Evolutionary conservation across 2,888 invertebrate species (phyloP), one percentile per base, ranked within the genome.

Genomic region (Apamea crenata): DNA sequence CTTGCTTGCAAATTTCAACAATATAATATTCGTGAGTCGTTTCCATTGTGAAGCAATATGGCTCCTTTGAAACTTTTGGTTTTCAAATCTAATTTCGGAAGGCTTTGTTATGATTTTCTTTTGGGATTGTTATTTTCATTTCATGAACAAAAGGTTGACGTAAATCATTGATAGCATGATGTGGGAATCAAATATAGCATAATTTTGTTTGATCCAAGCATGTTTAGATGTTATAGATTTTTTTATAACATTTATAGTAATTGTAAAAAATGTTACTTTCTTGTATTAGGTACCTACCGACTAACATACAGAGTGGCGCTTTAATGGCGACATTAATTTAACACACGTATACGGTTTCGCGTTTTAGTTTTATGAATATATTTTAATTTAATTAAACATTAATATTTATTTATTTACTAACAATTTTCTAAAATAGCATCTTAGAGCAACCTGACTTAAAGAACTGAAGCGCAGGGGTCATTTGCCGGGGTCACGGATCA

Each of bases 81-180:
- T 78, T 67, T 40, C n/a, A 73, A 84, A 75, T 59, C 14, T 61
- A 50, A 84, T 67, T 75, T 81, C 16, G 71, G 40, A 65, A 25
- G 21, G n/a, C 16, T 70, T 21, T 40, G 18, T 73, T 66, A 21
- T 36, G 14, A 36, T 47, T 68, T 71, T 53, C 10, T 71, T 72
- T 65, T 2, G 7, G 29, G 70, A 7, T 53, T 47, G 44, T 47
- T 53, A 21, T 59, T 71, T 71, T 61, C 12, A 71, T n/a, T 71
- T 61, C n/a, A 59, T 1, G 25, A 36, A 36, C 56, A 1, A 16
- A 32, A 32, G 29, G 14, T 47, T 69, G 25, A 65, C 65, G 21
- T 21, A 21, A 63, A 14, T 59, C n/a, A 1, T 25, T 56, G 3
- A 25, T 12, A 25, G 10, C 56, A 25, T 56, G 25, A 10, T 25